Base-by-base conservation (phyloP, 2,888 invertebrate species). In the Limulus polyphemus region DNA sequence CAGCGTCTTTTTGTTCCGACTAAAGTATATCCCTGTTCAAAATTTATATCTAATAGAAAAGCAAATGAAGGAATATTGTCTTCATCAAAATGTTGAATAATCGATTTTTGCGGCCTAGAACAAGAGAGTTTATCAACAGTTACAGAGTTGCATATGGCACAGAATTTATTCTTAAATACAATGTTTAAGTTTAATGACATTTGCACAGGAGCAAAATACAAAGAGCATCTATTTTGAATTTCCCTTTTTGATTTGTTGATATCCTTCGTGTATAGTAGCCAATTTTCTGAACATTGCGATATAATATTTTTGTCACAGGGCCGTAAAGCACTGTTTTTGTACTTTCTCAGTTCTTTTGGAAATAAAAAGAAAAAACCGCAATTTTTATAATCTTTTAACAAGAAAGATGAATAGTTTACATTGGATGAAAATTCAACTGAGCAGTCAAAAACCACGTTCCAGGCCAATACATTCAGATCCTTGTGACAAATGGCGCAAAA, bases 401-500 rank as follows among this genome's bases (percentile, higher is more conserved):
- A 32, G 32, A 32, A 32, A 32, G 32, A 32, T 32, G 32, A 32
- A 32, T 32, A 1, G 32, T 32, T 50, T 14, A n/a, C 14, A 13
- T 9, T 16, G 7, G 47, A 13, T 12, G 12, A 11, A 32, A n/a
- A 12, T 32, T 17, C 47, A n/a, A 14, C 12, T 11, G 32, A 32
- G n/a, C 55, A 59, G n/a, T 57, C 13, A 12, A 55, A 12, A 13
- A 49, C 56, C 16, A 55, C 50, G 11, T 48, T 55, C 52, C 63
- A 67, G 1, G 51, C 49, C 11, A 49, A 14, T 12, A 57, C 51
- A 47, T 67, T 58, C 49, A 58, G 32, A 32, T 67, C 71, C 12
- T 61, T 57, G 57, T 72, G 63, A 59, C 73, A 73, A 10, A 67
- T 48, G 9, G 73, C 73, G 62, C 73, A 73, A 58, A 69, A 68